Evolutionary conservation across 2,888 invertebrate species (phyloP).

Genomic region (Cheilosia vernalis): DNA sequence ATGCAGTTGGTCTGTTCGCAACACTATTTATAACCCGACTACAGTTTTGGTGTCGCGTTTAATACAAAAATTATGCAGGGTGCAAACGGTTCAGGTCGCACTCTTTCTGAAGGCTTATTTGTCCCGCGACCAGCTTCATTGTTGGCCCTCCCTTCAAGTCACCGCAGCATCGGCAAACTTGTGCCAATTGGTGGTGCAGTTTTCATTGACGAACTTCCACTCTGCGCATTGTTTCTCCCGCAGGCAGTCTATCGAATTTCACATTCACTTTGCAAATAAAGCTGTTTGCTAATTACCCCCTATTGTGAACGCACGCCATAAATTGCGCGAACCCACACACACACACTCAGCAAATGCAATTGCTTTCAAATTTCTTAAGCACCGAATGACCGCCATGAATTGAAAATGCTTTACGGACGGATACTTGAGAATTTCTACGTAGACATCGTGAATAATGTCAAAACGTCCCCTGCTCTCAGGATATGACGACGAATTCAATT

Average conservation of each 20-base stretch:
- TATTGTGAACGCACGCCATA: constrained; percentile 51
- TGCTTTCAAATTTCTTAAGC: constrained; percentile 42
- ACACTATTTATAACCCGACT: too few relatives aligned
- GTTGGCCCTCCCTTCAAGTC: too few relatives aligned
- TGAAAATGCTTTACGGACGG: constrained; percentile 39
- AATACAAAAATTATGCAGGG: too few relatives aligned
- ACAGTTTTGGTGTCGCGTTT: too few relatives aligned
- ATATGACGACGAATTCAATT: constrained; percentile 42
- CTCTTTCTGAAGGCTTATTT: too few relatives aligned
- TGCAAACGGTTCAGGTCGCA: too few relatives aligned
- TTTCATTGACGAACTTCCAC: constrained; percentile 28
- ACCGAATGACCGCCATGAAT: constrained; percentile 65
- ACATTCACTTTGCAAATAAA: constrained; percentile 59
- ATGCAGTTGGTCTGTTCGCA: too few relatives aligned
- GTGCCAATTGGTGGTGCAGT: constrained; percentile 16
- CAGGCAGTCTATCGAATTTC: constrained; percentile 8
- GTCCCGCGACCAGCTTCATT: too few relatives aligned
- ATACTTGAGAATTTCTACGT: constrained; percentile 55
- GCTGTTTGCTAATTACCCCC: constrained; percentile 71
- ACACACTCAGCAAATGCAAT: constrained; percentile 41
- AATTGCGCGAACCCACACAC: constrained; percentile 39
- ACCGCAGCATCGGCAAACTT: background rate
- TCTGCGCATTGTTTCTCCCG: constrained; percentile 23
- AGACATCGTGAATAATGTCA: constrained; percentile 56
- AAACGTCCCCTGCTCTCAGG: constrained; percentile 32